Percentiles rank a stretch among this genome's conserved stretches.
phyloP scores from a whole-genome alignment of 2,113 vertebrate species.

The Zingel zingel region DNA sequence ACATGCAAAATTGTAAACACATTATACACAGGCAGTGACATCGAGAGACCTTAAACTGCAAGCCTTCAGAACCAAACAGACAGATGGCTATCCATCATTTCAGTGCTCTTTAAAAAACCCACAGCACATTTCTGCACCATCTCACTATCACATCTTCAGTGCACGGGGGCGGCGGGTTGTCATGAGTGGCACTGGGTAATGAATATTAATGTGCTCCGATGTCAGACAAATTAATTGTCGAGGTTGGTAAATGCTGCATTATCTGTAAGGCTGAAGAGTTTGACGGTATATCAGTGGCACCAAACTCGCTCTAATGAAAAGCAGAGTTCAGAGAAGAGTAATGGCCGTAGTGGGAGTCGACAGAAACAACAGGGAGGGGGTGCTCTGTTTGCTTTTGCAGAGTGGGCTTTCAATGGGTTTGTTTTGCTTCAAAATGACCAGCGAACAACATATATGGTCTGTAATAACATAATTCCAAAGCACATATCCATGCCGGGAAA shows the following conservation, averaged over 20 bases:
- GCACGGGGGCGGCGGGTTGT: conserved; percentile 73
- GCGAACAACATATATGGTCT: not conserved
- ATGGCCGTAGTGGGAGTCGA: conserved; percentile 64
- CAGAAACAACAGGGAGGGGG: conserved; percentile 56
- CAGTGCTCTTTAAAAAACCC: conserved; percentile 21
- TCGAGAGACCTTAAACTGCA: conserved; percentile 33
- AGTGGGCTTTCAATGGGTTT: conserved; percentile 19
- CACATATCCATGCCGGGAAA: not conserved
- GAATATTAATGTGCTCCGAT: conserved; percentile 89
- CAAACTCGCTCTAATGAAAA: conserved; percentile 82
- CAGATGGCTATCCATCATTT: conserved; percentile 62
- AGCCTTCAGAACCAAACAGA: conserved; percentile 34
- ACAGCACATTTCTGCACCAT: conserved; percentile 31
- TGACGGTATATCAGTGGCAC: conserved; percentile 83
- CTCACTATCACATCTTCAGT: conserved; percentile 51
- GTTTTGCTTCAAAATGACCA: conserved; percentile 25
- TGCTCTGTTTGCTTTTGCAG: conserved; percentile 9
- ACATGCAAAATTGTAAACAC: conserved; percentile 23
- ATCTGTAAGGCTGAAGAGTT: conserved; percentile 82
- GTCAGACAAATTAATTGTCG: conserved; percentile 89
- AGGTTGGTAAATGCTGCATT: conserved; percentile 85
- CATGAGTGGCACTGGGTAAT: conserved; percentile 86
- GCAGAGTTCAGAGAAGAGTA: conserved; percentile 75
- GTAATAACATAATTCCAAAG: not conserved
- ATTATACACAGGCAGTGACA: conserved; percentile 4